Evolutionary conservation across 2,888 invertebrate species (phyloP).

Genomic region (Horisme vitalbata): DNA sequence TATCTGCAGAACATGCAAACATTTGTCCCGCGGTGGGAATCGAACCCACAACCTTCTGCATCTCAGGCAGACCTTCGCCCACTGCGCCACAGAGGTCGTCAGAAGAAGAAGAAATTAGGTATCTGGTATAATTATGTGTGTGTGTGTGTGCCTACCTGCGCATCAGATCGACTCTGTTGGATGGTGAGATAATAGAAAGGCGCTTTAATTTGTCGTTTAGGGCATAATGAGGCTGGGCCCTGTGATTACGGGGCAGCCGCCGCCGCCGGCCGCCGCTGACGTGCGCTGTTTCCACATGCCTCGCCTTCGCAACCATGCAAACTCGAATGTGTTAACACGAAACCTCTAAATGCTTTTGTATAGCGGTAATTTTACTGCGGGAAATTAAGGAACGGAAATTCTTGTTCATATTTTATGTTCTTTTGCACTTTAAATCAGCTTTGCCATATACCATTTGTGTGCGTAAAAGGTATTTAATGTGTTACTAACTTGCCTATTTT

Average conservation of each 20-base stretch:
- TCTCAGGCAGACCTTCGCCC: conserved; percentile 25
- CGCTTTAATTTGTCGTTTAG: conserved; percentile 83
- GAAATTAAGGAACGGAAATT: background rate
- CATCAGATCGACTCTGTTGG: conserved; percentile 62
- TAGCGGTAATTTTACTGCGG: conserved; percentile 21
- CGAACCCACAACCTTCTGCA: too few relatives aligned
- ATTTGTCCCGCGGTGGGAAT: too few relatives aligned
- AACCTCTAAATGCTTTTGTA: conserved; percentile 23
- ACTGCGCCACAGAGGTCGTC: too few relatives aligned
- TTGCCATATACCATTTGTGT: too few relatives aligned
- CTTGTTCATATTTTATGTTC: background rate
- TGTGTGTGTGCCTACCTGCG: conserved; percentile 36
- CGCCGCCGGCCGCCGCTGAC: conserved; percentile 81
- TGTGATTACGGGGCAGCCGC: conserved; percentile 83
- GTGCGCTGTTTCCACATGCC: conserved; percentile 67
- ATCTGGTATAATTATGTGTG: too few relatives aligned
- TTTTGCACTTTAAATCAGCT: too few relatives aligned
- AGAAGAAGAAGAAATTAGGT: too few relatives aligned
- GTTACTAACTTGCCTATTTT: too few relatives aligned
- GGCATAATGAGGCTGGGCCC: conserved; percentile 80
- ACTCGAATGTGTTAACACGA: conserved; percentile 55
- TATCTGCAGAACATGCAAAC: too few relatives aligned
- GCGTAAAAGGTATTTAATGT: too few relatives aligned
- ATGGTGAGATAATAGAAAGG: conserved; percentile 80
- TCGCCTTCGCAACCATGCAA: conserved; percentile 47